Conservation (phyloP, 2,888 invertebrate genomes). For the Portevinia maculata region DNA sequence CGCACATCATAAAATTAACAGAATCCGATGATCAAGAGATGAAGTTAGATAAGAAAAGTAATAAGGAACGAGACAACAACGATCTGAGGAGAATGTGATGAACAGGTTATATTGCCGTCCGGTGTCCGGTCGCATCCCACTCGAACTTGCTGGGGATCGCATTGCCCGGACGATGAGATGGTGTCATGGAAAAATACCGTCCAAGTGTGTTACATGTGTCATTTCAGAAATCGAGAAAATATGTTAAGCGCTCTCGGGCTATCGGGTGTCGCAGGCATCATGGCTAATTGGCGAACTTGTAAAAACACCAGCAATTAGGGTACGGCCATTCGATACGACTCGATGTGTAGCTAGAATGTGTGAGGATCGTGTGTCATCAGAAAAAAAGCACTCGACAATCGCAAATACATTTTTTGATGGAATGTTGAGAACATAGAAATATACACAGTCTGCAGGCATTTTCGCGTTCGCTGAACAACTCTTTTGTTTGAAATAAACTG, state of each 20-base stretch:
- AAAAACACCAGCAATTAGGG: conserved; percentile 45
- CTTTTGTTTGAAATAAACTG: no score
- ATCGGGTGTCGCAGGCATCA: conserved; percentile 51
- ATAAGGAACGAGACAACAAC: conserved; percentile 49
- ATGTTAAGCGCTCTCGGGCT: conserved; percentile 59
- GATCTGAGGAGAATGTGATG: conserved; percentile 26
- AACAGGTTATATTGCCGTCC: conserved; percentile 54
- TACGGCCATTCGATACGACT: conserved; percentile 37
- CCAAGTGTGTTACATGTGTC: conserved; percentile 60
- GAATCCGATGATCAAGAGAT: conserved; percentile 67
- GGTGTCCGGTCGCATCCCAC: conserved; percentile 5
- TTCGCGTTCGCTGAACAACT: no score
- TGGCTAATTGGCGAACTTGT: conserved; percentile 61
- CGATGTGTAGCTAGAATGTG: background rate
- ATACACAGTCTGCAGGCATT: no score
- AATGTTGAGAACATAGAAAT: no score
- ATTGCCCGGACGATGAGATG: background rate
- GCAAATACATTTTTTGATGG: no score
- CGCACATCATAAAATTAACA: conserved; percentile 75
- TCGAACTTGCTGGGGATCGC: conserved; percentile 3
- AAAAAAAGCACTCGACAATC: background rate
- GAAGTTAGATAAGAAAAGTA: conserved; percentile 52
- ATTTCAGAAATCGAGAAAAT: conserved; percentile 62
- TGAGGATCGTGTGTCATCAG: background rate
- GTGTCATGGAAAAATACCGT: conserved; percentile 16